phyloP scores from a whole-genome alignment of 2,113 vertebrate genomes.

The Poecilia latipinna region DNA sequence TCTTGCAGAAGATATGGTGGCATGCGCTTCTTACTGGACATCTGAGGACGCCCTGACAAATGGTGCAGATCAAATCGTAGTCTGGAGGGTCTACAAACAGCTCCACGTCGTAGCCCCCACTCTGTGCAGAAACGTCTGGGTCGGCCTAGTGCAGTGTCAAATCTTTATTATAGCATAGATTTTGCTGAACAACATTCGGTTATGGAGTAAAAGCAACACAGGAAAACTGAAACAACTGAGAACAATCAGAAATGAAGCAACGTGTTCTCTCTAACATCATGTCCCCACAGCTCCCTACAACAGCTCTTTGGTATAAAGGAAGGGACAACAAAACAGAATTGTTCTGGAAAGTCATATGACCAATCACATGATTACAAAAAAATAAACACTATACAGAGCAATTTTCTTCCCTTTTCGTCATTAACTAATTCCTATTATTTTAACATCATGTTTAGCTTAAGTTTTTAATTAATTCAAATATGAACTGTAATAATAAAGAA shows the following conservation, averaged over 20 bases:
- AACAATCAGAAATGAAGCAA: not conserved
- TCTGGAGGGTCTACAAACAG: constrained; percentile 85
- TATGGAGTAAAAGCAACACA: not conserved
- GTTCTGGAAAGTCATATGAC: constrained; percentile 72
- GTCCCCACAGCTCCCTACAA: constrained; percentile 2
- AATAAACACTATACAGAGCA: not conserved
- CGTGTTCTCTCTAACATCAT: not conserved
- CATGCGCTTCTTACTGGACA: constrained; percentile 85
- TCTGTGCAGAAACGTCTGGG: constrained; percentile 74
- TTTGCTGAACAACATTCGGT: not conserved
- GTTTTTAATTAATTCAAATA: not conserved
- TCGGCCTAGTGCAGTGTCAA: constrained; percentile 48
- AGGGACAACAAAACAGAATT: constrained; percentile 51
- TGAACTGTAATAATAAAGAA: not conserved
- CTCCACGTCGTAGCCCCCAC: constrained; percentile 86
- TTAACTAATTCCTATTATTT: not conserved
- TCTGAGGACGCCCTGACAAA: constrained; percentile 87
- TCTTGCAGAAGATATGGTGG: constrained; percentile 89
- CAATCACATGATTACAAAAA: constrained; percentile 51
- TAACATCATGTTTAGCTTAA: too few relatives aligned
- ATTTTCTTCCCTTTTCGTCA: not conserved
- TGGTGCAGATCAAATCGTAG: constrained; percentile 85
- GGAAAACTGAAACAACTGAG: not conserved
- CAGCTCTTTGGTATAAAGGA: constrained; percentile 39
- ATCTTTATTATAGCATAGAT: not conserved